Conservation (phyloP, 2,888 invertebrate species). For the Zaprionus obscuricornis region DNA sequence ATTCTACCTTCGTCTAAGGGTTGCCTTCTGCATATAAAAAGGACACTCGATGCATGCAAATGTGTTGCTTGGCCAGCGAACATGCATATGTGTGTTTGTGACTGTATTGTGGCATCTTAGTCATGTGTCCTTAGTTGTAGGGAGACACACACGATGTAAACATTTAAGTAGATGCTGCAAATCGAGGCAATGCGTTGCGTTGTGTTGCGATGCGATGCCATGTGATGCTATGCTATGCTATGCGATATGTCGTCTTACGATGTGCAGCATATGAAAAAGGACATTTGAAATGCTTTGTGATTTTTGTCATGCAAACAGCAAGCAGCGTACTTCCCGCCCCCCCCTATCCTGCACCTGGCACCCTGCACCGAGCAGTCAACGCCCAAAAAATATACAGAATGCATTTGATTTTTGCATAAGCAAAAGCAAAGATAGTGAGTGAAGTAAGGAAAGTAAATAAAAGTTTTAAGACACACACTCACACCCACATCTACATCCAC, state of each 20-base stretch:
- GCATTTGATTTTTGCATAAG: slow-evolving; percentile 52
- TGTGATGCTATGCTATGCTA: no score
- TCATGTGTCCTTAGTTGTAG: slow-evolving; percentile 30
- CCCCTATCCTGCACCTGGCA: slow-evolving; percentile 19
- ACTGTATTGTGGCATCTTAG: slow-evolving; percentile 7
- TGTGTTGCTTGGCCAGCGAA: slow-evolving; percentile 39
- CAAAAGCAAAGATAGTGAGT: slow-evolving; percentile 18
- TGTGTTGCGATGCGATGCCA: slow-evolving; percentile 31
- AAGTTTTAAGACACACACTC: slow-evolving; percentile 49
- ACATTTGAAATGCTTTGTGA: slow-evolving; percentile 75
- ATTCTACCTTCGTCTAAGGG: no score
- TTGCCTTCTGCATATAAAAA: slow-evolving; percentile 24
- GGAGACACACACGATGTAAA: slow-evolving; percentile 64
- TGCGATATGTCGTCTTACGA: no score
- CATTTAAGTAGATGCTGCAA: slow-evolving; percentile 68
- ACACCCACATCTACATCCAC: no score
- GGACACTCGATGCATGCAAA: slow-evolving; percentile 67
- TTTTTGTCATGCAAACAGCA: slow-evolving; percentile 65
- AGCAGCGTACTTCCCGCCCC: no score
- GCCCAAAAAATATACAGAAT: slow-evolving; percentile 10
- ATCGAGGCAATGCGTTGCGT: slow-evolving; percentile 45
- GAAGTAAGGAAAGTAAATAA: slow-evolving; percentile 45
- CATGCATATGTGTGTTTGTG: slow-evolving; percentile 18
- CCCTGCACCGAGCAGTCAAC: not conserved
- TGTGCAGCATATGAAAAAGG: slow-evolving; percentile 73